A percentile compares a stretch with the other conserved stretches of the same genome.
These are phyloP conservation scores for Pseudocheirus occidentalis DNA, from an alignment of 2,797 vertebrate species.

Conservation along the genomic window DNA sequence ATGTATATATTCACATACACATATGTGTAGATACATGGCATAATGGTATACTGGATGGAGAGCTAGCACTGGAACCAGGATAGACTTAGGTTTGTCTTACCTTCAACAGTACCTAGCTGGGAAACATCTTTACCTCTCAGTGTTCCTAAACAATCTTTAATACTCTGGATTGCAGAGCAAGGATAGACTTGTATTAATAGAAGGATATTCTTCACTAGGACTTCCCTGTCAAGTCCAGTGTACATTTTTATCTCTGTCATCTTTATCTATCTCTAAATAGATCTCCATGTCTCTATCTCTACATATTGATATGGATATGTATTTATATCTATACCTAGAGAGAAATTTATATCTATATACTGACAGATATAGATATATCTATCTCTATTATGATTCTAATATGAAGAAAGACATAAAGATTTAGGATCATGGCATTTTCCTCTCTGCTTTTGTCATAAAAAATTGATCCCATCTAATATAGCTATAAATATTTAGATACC, in stretches of 20 bases:
- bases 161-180: not conserved
- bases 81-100: not conserved
- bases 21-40: not conserved
- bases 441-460: not conserved
- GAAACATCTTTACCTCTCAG: not conserved
- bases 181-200: not conserved
- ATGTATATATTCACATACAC: not conserved
- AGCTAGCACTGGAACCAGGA: not conserved
- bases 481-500: not conserved
- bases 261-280: not conserved
- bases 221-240: not conserved
- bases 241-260: not conserved
- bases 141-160: not conserved
- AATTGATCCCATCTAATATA: not conserved
- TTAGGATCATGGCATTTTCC: not conserved
- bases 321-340: not conserved
- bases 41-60: not conserved
- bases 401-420: not conserved
- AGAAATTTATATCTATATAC: too few relatives aligned
- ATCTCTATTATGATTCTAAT: not conserved
- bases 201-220: not conserved
- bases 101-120: not conserved
- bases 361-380: not conserved
- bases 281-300: not conserved
- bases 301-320: not conserved